These are phyloP conservation scores for Spodoptera frugiperda DNA, from an alignment of 1,140 invertebrate genomes.

Conservation along the genomic window DNA sequence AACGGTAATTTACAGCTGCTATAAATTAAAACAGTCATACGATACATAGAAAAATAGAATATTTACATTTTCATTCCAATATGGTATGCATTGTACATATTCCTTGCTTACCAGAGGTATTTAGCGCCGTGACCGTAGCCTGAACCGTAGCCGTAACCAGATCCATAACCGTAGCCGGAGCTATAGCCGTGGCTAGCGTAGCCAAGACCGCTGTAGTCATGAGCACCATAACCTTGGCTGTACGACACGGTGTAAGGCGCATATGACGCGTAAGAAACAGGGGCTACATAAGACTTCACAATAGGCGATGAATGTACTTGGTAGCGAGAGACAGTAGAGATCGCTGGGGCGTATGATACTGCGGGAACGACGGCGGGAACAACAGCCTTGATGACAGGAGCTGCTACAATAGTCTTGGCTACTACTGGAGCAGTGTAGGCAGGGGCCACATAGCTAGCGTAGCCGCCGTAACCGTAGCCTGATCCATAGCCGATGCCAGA, in stretches of 20 bases:
- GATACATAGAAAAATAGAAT: conserved; percentile 2
- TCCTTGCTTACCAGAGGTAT: conserved; percentile 37
- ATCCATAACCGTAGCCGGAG: conserved; percentile 2
- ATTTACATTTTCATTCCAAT: conserved; percentile 19
- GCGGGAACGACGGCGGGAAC: conserved; percentile 15
- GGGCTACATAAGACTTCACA: conserved; percentile 55
- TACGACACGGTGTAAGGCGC: not conserved
- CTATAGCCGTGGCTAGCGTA: not conserved
- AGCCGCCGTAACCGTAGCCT: conserved; percentile 45
- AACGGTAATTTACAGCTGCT: not conserved
- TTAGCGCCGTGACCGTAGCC: conserved; percentile 20
- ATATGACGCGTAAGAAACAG: conserved; percentile 24
- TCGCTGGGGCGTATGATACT: conserved; percentile 53
- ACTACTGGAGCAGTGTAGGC: conserved; percentile 53
- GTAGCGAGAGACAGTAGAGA: conserved; percentile 59
- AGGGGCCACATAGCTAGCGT: conserved; percentile 51
- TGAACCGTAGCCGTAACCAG: conserved; percentile 18
- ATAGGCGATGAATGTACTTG: conserved; percentile 58
- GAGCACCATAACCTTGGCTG: conserved; percentile 16
- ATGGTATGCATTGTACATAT: not conserved
- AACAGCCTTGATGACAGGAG: conserved; percentile 49
- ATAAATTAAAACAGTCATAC: conserved; percentile 38
- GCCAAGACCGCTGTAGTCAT: conserved; percentile 10
- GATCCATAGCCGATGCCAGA: conserved; percentile 49
- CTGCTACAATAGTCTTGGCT: conserved; percentile 48